Percentiles rank a stretch among this genome's conserved stretches.
Evolutionary conservation across 1,140 invertebrate species (phyloP).

Genomic region (Mercenaria mercenaria): DNA sequence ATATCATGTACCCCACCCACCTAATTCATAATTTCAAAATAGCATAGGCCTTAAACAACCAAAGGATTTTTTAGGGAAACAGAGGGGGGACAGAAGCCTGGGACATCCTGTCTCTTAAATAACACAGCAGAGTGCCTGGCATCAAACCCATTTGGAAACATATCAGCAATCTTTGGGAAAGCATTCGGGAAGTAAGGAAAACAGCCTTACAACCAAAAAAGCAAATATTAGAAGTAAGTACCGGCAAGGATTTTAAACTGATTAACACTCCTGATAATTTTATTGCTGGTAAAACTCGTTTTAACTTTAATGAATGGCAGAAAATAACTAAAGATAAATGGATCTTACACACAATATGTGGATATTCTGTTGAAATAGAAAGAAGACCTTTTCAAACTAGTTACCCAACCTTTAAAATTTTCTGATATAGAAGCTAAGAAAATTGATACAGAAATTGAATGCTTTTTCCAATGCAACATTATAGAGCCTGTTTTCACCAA

Average conservation of each 20-base stretch:
- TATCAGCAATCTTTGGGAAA: neutral
- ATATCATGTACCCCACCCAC: too few relatives aligned
- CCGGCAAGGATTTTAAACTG: neutral
- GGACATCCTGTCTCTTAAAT: neutral
- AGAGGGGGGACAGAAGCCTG: neutral
- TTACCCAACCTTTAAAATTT: conserved; percentile 9
- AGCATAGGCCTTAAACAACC: too few relatives aligned
- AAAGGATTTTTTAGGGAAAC: neutral
- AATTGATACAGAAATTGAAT: conserved; percentile 10
- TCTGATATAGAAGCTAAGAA: neutral
- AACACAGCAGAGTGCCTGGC: neutral
- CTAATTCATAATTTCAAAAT: too few relatives aligned
- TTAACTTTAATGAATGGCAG: neutral
- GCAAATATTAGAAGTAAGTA: neutral
- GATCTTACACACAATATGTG: conserved; percentile 45
- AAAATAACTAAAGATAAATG: conserved; percentile 50
- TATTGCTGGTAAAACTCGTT: conserved; percentile 1
- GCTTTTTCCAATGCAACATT: conserved; percentile 22
- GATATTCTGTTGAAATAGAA: conserved; percentile 47
- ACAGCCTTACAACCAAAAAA: neutral
- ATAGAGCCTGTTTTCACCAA: neutral
- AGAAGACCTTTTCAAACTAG: neutral
- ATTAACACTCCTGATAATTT: conserved; percentile 9
- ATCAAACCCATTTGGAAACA: neutral
- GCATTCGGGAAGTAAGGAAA: neutral